Percentiles rank a stretch among this genome's conserved stretches.
phyloP scores from a whole-genome alignment of 2,113 vertebrate species.

The Callospermophilus lateralis region DNA sequence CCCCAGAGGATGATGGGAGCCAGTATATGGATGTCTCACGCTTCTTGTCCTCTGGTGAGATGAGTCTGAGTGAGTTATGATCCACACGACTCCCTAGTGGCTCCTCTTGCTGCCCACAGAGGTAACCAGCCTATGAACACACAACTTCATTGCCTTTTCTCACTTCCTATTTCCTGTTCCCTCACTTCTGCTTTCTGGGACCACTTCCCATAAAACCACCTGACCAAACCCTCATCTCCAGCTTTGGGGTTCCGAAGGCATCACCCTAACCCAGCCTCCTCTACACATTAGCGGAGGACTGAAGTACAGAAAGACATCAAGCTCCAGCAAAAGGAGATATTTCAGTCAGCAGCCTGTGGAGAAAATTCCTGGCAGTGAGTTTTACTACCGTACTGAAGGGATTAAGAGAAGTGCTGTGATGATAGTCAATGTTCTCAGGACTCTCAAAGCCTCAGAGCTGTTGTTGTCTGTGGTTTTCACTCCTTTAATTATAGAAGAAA shows the following conservation, averaged over 20 bases:
- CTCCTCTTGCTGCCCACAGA: neutral
- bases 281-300: neutral
- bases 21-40: rapidly evolving
- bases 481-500: constrained; percentile 51
- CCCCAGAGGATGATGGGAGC: neutral
- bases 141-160: neutral
- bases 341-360: neutral
- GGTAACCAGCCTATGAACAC: neutral
- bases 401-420: neutral
- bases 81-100: neutral
- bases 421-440: neutral
- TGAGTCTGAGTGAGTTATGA: neutral
- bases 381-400: neutral
- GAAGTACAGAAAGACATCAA: neutral
- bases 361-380: neutral
- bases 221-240: neutral
- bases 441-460: constrained; percentile 28
- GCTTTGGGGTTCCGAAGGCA: neutral
- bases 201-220: neutral
- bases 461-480: constrained; percentile 5
- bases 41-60: neutral
- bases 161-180: neutral
- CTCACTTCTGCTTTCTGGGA: neutral
- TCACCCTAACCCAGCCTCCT: neutral
- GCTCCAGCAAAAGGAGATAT: neutral